Evolutionary conservation across 2,888 invertebrate genomes (phyloP), one percentile per base, ranked within the genome.

Genomic region (Drosophila hawaiiensis): DNA sequence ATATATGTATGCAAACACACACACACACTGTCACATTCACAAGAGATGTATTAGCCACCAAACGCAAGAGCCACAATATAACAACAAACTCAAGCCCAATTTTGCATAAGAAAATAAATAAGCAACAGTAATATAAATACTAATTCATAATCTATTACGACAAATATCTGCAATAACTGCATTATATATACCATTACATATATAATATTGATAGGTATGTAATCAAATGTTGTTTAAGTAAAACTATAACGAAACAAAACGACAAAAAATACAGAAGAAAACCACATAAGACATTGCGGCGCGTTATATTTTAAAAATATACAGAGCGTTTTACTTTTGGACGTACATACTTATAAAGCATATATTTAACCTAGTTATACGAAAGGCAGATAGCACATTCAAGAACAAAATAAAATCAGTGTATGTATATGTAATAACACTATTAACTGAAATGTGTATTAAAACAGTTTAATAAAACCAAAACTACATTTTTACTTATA

Each of bases 281-380:
- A 60, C n/a, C 49, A 49, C 35, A 52, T 49, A 49, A 65, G 49
- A 61, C 43, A 54, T 65, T 64, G 65, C 68, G 64, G 49, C 66
- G 80, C 69, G 67, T 67, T 68, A 79, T 73, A 87, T 77, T 71
- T 79, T 9, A 54, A 80, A 83, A 78, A 80, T 83, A 80, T 83
- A 80, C 62, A 73, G 69, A 65, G 72, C 70, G 70, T 71, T 78
- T 78, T 75, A 73, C 70, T 80, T 85, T 87, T 89, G 84, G 86
- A 87, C 74, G 72, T 78, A 71, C 76, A 76, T 75, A 80, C 64
- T 73, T 69, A 56, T n/a, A 56, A 37, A 86, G 84, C 79, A 77
- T 89, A 83, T 82, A 85, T 85, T 76, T 60, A 83, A 77, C 50
- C 53, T 86, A 82, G 74, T 80, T 82, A 62, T 84, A 84, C 66